Evolutionary conservation across 2,888 invertebrate species (phyloP).

Genomic region (Prosapia bicincta): DNA sequence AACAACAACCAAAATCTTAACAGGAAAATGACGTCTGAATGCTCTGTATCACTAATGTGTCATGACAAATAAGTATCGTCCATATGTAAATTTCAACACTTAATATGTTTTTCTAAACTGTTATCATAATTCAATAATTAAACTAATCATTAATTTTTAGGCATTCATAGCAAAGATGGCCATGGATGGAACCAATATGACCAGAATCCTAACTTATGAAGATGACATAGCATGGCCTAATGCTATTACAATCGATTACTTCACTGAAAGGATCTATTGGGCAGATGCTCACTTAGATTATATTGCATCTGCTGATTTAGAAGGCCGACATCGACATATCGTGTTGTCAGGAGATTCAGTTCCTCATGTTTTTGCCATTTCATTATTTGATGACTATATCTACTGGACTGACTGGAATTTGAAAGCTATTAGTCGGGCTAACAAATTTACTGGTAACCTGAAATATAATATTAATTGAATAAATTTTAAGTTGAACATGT

Average conservation of each 20-base stretch:
- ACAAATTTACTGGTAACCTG: constrained; percentile 73
- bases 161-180: constrained; percentile 96
- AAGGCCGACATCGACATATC: constrained; percentile 82
- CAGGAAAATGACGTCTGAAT: too few species aligned
- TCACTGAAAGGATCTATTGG: constrained; percentile 93
- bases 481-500: too few species aligned
- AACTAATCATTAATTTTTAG: constrained; percentile 48
- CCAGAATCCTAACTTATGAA: constrained; percentile 84
- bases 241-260: constrained; percentile 93
- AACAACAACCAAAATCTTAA: too few species aligned
- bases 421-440: constrained; percentile 85
- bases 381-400: constrained; percentile 87
- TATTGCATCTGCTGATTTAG: constrained; percentile 90
- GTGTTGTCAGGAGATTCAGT: constrained; percentile 75
- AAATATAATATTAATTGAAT: too few species aligned
- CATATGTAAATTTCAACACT: too few species aligned
- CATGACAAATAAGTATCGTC: too few species aligned
- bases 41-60: too few species aligned
- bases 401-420: constrained; percentile 99
- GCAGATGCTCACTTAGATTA: constrained; percentile 98
- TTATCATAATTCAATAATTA: too few species aligned
- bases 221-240: constrained; percentile 98
- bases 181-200: constrained; percentile 93
- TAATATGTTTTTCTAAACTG: background rate
- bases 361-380: constrained; percentile 94